Base-by-base conservation (phyloP, 2,888 invertebrate genomes). In the Hartigia nigra region DNA sequence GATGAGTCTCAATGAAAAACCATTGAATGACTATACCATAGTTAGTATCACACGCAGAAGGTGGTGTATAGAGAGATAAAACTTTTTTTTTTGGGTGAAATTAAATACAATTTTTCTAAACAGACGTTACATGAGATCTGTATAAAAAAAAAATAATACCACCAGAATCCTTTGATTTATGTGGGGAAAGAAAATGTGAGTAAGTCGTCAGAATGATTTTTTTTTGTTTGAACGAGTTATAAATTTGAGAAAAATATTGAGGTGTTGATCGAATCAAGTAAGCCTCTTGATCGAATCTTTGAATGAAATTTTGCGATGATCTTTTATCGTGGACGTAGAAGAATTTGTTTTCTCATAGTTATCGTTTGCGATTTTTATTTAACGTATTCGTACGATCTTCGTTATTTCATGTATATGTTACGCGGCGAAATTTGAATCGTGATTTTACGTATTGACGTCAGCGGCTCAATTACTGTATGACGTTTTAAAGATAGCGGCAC, bases 401-500 rank as follows among this genome's bases (percentile, higher is more conserved):
- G 9, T 55, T 55, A 23, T 55, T 23, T 55, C 9, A 9, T 9
- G 14, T 9, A 9, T 39, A 5, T 9, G 23, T 55, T 55, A 55
- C 55, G 23, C 23, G 55, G 55, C 2, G 23, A 23, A 55, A 55
- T 74, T 74, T 74, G 31, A 77, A 74, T 80, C 76, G 77, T 75
- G 74, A 77, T 72, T 77, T 70, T 55, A n/a, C 23, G 4, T 70
- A 31, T 70, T 84, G 79, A 80, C 81, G 81, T 84, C 81, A 84
- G 78, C 55, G 34, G 34, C 70, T 69, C 78, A 74, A 55, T 55
- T 55, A 55, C 23, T 23, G 55, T 55, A 55, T 55, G 55, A 77
- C 70, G 76, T 81, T 76, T 76, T 12, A 76, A 77, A 79, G 84
- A 86, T 84, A 84, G 86, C 85, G 87, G 87, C 82, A 82, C 82